phyloP scores from a whole-genome alignment of 2,113 vertebrate species.

The Equus quagga region DNA sequence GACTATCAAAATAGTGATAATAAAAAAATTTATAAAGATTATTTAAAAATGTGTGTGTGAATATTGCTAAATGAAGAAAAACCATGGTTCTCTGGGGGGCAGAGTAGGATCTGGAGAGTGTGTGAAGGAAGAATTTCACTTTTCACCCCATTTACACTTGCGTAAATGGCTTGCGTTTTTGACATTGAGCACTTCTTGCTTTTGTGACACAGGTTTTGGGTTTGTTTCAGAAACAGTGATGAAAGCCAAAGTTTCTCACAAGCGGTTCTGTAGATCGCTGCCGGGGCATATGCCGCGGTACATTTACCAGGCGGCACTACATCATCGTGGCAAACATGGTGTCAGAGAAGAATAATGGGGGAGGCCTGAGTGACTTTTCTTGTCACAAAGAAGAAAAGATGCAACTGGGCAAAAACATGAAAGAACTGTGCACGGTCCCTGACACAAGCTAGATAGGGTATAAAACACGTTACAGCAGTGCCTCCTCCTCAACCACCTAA shows the following conservation, averaged over 20 bases:
- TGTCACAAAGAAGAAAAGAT: neutral
- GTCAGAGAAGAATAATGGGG: neutral
- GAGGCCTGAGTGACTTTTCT: too few relatives aligned
- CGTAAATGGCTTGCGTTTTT: neutral
- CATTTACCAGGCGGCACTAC: accelerated
- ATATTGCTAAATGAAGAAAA: neutral
- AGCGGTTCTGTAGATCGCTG: neutral
- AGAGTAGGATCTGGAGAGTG: neutral
- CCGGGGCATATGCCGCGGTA: accelerated
- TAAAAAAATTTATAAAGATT: neutral
- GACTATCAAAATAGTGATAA: neutral
- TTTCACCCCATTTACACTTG: neutral
- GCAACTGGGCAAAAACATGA: neutral
- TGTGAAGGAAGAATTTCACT: neutral
- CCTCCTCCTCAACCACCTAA: neutral
- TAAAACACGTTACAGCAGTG: neutral
- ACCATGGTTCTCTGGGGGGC: neutral
- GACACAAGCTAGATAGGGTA: accelerated
- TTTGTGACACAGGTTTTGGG: neutral
- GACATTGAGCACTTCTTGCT: neutral
- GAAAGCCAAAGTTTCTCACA: neutral
- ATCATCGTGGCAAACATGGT: neutral
- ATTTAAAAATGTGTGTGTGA: neutral
- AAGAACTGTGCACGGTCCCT: neutral
- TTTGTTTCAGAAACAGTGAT: neutral